Conservation (phyloP, 2,888 invertebrate species). For the Anthoptus insignis region DNA sequence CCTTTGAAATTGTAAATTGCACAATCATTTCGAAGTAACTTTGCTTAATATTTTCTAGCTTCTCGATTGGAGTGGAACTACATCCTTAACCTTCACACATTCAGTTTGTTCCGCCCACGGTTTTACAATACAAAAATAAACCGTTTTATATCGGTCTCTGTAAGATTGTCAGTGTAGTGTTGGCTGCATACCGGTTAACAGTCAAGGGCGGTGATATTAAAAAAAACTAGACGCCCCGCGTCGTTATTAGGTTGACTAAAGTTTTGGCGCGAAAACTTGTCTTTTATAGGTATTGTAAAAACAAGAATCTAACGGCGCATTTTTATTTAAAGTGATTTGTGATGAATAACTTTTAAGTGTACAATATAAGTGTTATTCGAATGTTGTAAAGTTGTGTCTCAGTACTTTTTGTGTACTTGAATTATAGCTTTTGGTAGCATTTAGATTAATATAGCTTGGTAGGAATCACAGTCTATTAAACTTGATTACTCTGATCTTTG, state of each 20-base stretch:
- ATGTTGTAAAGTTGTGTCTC: neutral
- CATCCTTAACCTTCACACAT: conserved; percentile 37
- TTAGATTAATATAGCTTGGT: no score
- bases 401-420: neutral
- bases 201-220: conserved; percentile 40
- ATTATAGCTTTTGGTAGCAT: no score
- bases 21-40: no score
- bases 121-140: conserved; percentile 62
- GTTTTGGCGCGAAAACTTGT: conserved; percentile 43
- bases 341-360: neutral
- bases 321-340: neutral
- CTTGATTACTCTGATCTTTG: no score
- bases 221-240: conserved; percentile 37
- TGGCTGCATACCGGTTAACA: conserved; percentile 50
- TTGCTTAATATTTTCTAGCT: no score
- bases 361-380: neutral
- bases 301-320: neutral
- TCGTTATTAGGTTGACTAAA: conserved; percentile 27
- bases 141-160: conserved; percentile 60
- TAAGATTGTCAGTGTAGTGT: conserved; percentile 54
- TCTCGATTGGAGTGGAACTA: conserved; percentile 3
- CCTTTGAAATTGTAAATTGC: no score
- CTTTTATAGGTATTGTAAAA: conserved; percentile 12
- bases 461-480: no score
- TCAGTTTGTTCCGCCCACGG: conserved; percentile 60